Percentiles rank a stretch among this genome's conserved stretches.
Evolutionary conservation across 2,888 invertebrate genomes (phyloP).

Genomic region (Ichneumon xanthorius): DNA sequence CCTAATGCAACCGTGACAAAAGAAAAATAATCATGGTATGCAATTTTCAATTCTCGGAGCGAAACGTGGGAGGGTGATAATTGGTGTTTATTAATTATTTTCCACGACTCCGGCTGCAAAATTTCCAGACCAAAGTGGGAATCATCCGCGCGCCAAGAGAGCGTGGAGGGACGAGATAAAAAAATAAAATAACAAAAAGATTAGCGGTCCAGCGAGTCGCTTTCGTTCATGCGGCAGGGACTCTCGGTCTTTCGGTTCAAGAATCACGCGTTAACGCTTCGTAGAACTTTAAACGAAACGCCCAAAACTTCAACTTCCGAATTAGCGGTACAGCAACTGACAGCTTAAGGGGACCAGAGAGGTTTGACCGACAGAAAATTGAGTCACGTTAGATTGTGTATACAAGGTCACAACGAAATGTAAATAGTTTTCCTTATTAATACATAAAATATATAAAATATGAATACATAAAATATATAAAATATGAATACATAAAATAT

Average conservation of each 20-base stretch:
- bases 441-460: too few species aligned
- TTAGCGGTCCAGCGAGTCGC: conserved; percentile 36
- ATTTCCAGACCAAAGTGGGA: conserved; percentile 5
- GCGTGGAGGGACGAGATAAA: not conserved
- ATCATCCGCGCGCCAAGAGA: conserved; percentile 16
- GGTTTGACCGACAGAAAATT: not conserved
- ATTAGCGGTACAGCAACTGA: not conserved
- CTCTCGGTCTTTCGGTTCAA: conserved; percentile 44
- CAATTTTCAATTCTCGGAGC: not conserved
- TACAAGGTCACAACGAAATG: too few species aligned
- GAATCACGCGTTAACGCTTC: conserved; percentile 23
- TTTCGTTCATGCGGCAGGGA: conserved; percentile 21
- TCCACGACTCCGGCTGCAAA: not conserved
- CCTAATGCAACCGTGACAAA: not conserved
- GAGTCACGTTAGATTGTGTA: not conserved
- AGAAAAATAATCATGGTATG: too few species aligned
- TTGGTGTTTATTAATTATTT: not conserved
- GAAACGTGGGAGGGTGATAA: not conserved
- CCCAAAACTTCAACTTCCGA: not conserved
- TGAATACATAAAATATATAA: too few species aligned
- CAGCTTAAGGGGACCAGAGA: not conserved
- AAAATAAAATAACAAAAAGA: conserved; percentile 20
- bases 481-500: too few species aligned
- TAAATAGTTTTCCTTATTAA: too few species aligned
- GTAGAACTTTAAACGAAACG: not conserved